Percentiles rank a stretch among this genome's conserved stretches.
phyloP scores from a whole-genome alignment of 30 jellyfish, hydroid and myxozoan species.

The Pelagia noctiluca region DNA sequence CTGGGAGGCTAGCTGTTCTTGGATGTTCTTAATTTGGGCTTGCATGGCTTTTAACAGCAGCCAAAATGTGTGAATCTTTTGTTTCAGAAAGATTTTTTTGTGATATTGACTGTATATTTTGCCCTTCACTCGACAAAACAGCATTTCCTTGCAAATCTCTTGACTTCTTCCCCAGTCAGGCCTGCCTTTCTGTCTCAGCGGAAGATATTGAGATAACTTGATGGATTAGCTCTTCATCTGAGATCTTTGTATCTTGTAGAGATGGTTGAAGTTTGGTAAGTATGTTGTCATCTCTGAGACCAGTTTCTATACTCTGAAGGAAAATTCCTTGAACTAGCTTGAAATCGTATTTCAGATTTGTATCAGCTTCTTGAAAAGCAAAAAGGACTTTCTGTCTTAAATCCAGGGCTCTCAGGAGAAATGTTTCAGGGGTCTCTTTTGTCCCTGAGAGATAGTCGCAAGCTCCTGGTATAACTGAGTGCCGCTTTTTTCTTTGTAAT shows the following conservation, averaged over 20 bases:
- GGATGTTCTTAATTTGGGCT: conserved; percentile 1
- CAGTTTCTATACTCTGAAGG: conserved; percentile 20
- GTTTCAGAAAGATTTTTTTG: neutral
- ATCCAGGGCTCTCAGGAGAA: conserved; percentile 47
- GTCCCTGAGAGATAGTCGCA: conserved; percentile 9
- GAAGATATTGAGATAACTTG: conserved; percentile 24
- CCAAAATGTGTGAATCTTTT: conserved; percentile 16
- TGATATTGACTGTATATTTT: neutral
- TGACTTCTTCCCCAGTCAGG: conserved; percentile 18
- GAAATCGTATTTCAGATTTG: conserved; percentile 17
- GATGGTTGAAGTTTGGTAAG: conserved; percentile 34
- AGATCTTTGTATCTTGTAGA: conserved; percentile 4
- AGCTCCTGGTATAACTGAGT: conserved; percentile 49
- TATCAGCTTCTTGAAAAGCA: conserved; percentile 39
- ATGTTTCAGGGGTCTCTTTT: conserved; percentile 34
- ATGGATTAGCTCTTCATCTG: conserved; percentile 38
- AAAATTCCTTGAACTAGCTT: conserved; percentile 35
- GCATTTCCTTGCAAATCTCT: conserved; percentile 1
- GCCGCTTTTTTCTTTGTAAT: conserved; percentile 41
- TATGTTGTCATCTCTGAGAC: conserved; percentile 8
- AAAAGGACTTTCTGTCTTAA: conserved; percentile 28
- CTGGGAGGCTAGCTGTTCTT: conserved; percentile 25
- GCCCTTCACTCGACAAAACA: neutral
- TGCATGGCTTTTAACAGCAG: conserved; percentile 35
- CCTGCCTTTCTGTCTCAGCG: conserved; percentile 27